Base-by-base conservation (phyloP, 2,888 invertebrate species). In the Scelioninae gen. 2 region DNA sequence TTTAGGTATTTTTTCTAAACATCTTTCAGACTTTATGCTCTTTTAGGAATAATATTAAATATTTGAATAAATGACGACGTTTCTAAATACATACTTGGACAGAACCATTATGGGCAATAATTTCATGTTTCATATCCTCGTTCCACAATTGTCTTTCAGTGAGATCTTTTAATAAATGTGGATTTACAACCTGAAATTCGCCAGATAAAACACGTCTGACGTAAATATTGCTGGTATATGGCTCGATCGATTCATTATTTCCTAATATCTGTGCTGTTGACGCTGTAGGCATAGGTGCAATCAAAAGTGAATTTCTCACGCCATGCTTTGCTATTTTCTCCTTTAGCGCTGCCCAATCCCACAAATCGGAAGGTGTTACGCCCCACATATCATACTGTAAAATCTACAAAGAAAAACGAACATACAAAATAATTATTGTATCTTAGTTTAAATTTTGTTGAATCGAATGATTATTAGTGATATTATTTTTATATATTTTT, bases 221-320 rank as follows among this genome's bases (percentile, higher is more conserved):
- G 86, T 98, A 99, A 79, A 99, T 96, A 84, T 99, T 99, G 31
- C 96, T 97, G 0, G 98, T 98, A 86, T 98, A 99, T 0, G 99
- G 96, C 87, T 99, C 99, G 82, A 98, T 94, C 0, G 97, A 96
- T 86, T 99, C 98, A 85, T 98, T 99, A 85, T 99, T 99, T 13
- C 99, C 99, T 43, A 99, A 90, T 82, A 99, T 99, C 87, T 99
- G 98, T 1, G 99, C 98, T 0, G 98, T 99, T 0, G 98, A 97
- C 6, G 98, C 98, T 3, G 98, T 99, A 0, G 98, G 98, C 98
- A 99, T 99, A 0, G 98, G 98, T 0, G 98, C 98, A 75, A 98
- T 79, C 15, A 99, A 88, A 22, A 98, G 88, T 1, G 97, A 97
- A 88, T 99, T 99, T 64, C 98, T 89, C 0, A 98, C 88, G 7